Evolutionary conservation across 2,888 invertebrate genomes (phyloP).

Genomic region (Ernsta delagoae): DNA sequence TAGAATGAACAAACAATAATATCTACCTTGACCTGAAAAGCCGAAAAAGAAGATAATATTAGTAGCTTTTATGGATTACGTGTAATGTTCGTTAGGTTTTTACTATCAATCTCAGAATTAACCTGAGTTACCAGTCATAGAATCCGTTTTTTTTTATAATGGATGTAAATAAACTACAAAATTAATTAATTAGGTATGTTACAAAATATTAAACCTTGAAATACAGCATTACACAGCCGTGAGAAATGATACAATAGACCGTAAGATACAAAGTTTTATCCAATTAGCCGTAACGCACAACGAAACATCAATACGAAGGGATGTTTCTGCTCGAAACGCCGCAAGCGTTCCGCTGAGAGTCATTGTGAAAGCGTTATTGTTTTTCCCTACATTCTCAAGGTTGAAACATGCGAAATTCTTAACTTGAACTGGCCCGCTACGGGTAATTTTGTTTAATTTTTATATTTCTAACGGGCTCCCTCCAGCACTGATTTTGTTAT

Average conservation of each 20-base stretch:
- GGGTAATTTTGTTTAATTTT: not conserved
- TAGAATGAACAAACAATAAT: constrained; percentile 4
- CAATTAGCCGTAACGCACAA: constrained; percentile 26
- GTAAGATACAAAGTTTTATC: not conserved
- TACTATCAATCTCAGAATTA: too few relatives aligned
- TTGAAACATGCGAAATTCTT: not conserved
- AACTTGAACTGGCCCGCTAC: not conserved
- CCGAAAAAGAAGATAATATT: constrained; percentile 6
- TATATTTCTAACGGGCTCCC: not conserved
- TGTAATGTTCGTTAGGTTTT: too few relatives aligned
- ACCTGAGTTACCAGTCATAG: too few relatives aligned
- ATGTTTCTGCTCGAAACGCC: constrained; percentile 26
- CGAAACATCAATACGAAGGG: constrained; percentile 28
- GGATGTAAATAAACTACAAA: too few relatives aligned
- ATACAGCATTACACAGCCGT: not conserved
- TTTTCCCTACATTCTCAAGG: constrained; percentile 28
- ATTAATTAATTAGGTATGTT: too few relatives aligned
- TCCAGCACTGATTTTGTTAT: not conserved
- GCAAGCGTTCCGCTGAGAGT: constrained; percentile 32
- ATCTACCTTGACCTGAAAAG: constrained; percentile 1
- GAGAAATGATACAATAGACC: not conserved
- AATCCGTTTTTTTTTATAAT: too few relatives aligned
- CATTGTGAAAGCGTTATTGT: constrained; percentile 35
- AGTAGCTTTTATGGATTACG: not conserved
- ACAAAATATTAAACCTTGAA: too few relatives aligned